Percentiles rank a stretch among this genome's conserved stretches.
Conservation (phyloP, 2,888 invertebrate species). For the Halictus quadricinctus region DNA sequence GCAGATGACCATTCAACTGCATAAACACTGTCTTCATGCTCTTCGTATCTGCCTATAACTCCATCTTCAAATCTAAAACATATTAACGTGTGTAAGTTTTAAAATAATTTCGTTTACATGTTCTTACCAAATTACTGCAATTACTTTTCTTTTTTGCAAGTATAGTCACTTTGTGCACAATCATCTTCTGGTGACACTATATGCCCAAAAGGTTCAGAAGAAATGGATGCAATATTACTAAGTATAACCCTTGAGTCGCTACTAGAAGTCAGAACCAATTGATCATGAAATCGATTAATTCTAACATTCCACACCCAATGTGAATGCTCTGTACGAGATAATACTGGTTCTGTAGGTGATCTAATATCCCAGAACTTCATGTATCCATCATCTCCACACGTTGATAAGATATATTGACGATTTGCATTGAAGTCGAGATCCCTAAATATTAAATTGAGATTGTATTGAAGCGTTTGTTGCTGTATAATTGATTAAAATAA, state of each 20-base stretch:
- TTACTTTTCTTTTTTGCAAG: conserved; percentile 83
- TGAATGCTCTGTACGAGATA: conserved; percentile 92
- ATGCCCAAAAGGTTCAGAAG: conserved; percentile 89
- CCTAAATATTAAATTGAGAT: conserved; percentile 80
- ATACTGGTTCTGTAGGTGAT: conserved; percentile 90
- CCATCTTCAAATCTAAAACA: conserved; percentile 89
- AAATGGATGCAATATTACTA: conserved; percentile 93
- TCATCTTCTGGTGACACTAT: conserved; percentile 83
- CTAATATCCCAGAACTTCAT: conserved; percentile 98
- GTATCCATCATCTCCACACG: conserved; percentile 97
- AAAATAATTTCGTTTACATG: not conserved
- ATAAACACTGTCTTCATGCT: conserved; percentile 99
- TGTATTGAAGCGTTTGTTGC: not conserved
- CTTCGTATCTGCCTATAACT: conserved; percentile 95
- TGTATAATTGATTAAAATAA: not conserved
- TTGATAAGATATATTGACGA: conserved; percentile 95
- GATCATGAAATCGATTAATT: conserved; percentile 98
- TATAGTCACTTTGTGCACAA: conserved; percentile 81
- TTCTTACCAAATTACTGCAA: conserved; percentile 41
- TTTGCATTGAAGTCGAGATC: conserved; percentile 99
- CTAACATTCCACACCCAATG: conserved; percentile 98
- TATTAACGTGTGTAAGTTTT: not conserved
- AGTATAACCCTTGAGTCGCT: conserved; percentile 97
- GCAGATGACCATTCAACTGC: conserved; percentile 98
- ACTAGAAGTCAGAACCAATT: conserved; percentile 95